Evolutionary conservation across 2,113 vertebrate species (phyloP), one percentile per base, ranked within the genome.

Genomic region (Muntiacus muntjak): DNA sequence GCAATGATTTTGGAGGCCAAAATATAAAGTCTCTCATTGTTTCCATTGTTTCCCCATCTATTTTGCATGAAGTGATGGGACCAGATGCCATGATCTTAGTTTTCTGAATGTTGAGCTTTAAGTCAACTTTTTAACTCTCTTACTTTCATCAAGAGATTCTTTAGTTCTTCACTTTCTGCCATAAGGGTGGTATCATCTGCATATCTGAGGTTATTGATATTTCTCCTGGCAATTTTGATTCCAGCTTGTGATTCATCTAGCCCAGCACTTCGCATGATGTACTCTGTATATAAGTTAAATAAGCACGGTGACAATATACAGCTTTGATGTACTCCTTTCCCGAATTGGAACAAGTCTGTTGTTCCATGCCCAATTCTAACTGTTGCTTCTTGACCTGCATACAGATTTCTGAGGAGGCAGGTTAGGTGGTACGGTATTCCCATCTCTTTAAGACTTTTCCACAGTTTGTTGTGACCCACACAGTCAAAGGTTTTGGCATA

Each of bases 281-380:
- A 64, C 62, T 64, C 15, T n/a, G 33, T 7, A 64, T 64, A 9
- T n/a, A 64, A 33, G 60, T 64, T 64, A 64, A 64, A 64, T n/a
- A 64, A 64, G 62, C 62, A 64, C 0, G 0, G 62, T 0, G 7
- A n/a, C 62, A 64, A 17, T 17, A 64, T n/a, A 64, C 7, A 64
- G 62, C 62, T n/a, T 64, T n/a, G 62, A 64, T n/a, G 30, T 64
- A 17, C 62, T 64, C 62, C 30, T 64, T 64, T 64, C 30, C 15
- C 15, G 6, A 64, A 17, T 16, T 64, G 62, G 62, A 64, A n/a
- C 30, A 15, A 64, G 62, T 64, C 62, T 64, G 15, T 64, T 64
- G 15, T 64, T 64, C 62, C 30, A 64, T 64, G 30, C 33, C 15
- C 30, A 64, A 16, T 64, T 64, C 62, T 17, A 64, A 64, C 62